Base-by-base conservation (phyloP, 1,140 invertebrate genomes). In the Drosophila busckii region DNA sequence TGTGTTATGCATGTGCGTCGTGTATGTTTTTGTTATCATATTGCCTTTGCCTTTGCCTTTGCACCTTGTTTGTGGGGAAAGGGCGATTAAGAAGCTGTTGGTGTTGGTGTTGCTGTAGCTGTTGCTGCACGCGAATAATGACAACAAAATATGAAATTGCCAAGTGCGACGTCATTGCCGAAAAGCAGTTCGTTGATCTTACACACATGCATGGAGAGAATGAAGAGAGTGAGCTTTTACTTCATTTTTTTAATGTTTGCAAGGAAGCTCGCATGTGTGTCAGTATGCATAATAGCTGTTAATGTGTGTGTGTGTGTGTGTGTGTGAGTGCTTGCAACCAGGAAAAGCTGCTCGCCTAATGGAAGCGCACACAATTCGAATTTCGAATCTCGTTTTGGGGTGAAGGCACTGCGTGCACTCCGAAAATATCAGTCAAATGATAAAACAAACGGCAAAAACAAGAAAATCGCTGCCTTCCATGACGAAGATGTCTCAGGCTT, bases 391-490 rank as follows among this genome's bases (percentile, higher is more conserved):
- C 17, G 44, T 64, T 61, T 60, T 44, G 73, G 73, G 73, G 73
- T 78, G 73, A 78, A 78, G 73, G 73, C 63, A 78, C 73, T 78
- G 58, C 63, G 63, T 68, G 73, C 63, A 78, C 73, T 78, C 63
- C 63, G 63, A 82, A 70, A 71, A 78, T 80, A 82, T 82, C 73
- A 76, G 73, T 73, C 73, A 78, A 78, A 78, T 80, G 73, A 73
- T 82, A 68, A 78, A 76, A 62, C 66, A 66, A 71, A 67, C 71
- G 56, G 31, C 45, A 65, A 55, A 34, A 48, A 48, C 42, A 59
- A 56, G 19, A 60, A 45, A 70, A 54, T 20, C 62, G 42, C 67
- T 50, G 62, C 73, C 64, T 73, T 52, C 73, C 71, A 50, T 58
- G 50, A 64, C 52, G 63, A 71, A 80, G 69, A 69, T 75, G 60